Evolutionary conservation across 2,113 vertebrate genomes (phyloP).

Genomic region (human): GRCh38 chr20:20173501-20174000

Average conservation of each 20-base stretch:
- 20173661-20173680: not conserved
- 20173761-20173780: not conserved
- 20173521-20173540: not conserved
- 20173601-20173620: not conserved
- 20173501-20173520: not conserved
- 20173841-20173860: rapidly evolving
- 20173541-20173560: not conserved
- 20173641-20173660: not conserved
- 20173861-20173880: not conserved
- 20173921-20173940: not conserved
- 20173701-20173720: not conserved
- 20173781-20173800: not conserved
- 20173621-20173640: not conserved
- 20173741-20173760: not conserved
- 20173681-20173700: not conserved
- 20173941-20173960: not conserved
- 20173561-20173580: not conserved
- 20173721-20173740: not conserved
- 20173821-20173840: not conserved
- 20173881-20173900: not conserved
- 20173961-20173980: not conserved
- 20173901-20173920: not conserved
- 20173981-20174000: not conserved
- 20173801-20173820: not conserved
- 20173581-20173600: not conserved